Base-by-base conservation (phyloP, 2,797 vertebrate genomes). In the Enoplosus armatus region DNA sequence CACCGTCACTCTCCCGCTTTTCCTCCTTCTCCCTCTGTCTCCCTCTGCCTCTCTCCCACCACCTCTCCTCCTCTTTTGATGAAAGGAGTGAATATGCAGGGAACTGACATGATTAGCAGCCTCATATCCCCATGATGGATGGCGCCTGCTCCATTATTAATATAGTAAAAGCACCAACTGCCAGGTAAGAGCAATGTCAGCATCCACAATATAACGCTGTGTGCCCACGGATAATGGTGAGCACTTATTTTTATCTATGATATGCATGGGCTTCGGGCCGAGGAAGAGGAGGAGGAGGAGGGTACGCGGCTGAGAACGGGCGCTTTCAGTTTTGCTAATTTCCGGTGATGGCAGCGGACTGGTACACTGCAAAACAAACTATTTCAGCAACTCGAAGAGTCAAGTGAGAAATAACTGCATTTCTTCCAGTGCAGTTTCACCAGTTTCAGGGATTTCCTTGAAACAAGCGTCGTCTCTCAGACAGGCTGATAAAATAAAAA, bases 91-190 rank as follows among this genome's bases (percentile, higher is more conserved):
- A 92, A 93, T 94, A 92, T 93, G 91, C 92, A 91, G 90, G 83
- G 90, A 90, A 90, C 90, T 90, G 91, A 92, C 92, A 93, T 94
- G 94, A 94, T 95, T 95, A 95, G 93, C 92, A 89, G 90, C 90
- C 90, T 93, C 90, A 88, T 93, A 92, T 90, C 89, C 89, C 71
- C 84, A 82, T 93, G 93, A 93, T 93, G 90, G 92, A 95, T 93
- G 90, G 90, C 12, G 87, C 93, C 92, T 93, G 91, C 90, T 95
- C 87, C 92, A 96, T 96, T 95, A 95, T 96, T 96, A 93, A 95
- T 95, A 94, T 89, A 85, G 89, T 93, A 94, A 95, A 94, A 95
- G 92, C 92, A 91, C 86, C 87, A 88, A 92, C 89, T 93, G 94
- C 93, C 94, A 94, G 94, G 91, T 94, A 94, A 93, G 89, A 93